Percentiles rank a stretch among this genome's conserved stretches.
phyloP scores from a whole-genome alignment of 1,140 invertebrate species.

The Drosophila suzukii region DNA sequence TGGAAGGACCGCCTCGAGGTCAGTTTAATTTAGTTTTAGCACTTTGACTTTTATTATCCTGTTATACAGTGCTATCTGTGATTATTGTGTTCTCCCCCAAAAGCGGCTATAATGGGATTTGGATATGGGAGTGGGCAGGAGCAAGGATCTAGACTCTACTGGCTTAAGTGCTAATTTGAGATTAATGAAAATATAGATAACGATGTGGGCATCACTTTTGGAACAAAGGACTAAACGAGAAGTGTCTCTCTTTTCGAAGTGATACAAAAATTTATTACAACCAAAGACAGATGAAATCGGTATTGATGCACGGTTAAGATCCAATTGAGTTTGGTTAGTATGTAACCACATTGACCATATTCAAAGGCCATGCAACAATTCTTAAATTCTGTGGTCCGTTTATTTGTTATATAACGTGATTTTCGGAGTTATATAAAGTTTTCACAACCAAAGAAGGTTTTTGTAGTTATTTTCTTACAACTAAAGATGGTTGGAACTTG shows the following conservation, averaged over 20 bases:
- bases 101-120: constrained; percentile 23
- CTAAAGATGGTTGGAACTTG: too few relatives aligned
- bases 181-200: constrained; percentile 25
- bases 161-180: constrained; percentile 14
- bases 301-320: too few relatives aligned
- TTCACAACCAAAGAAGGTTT: too few relatives aligned
- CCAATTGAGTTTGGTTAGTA: too few relatives aligned
- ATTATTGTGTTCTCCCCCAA: constrained; percentile 26
- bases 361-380: too few relatives aligned
- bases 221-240: neutral
- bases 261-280: too few relatives aligned
- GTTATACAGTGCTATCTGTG: constrained; percentile 28
- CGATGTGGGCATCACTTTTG: neutral
- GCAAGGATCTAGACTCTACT: neutral
- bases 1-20: constrained; percentile 19
- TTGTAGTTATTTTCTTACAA: too few relatives aligned
- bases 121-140: constrained; percentile 8
- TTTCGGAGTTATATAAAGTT: too few relatives aligned
- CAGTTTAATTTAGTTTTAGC: constrained; percentile 47
- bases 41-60: constrained; percentile 58
- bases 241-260: neutral
- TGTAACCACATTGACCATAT: too few relatives aligned
- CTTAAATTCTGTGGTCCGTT: too few relatives aligned
- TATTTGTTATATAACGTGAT: too few relatives aligned
- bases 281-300: too few relatives aligned